phyloP scores from a whole-genome alignment of 1,140 invertebrate species.

The Pseudomyrmex pallidus region DNA sequence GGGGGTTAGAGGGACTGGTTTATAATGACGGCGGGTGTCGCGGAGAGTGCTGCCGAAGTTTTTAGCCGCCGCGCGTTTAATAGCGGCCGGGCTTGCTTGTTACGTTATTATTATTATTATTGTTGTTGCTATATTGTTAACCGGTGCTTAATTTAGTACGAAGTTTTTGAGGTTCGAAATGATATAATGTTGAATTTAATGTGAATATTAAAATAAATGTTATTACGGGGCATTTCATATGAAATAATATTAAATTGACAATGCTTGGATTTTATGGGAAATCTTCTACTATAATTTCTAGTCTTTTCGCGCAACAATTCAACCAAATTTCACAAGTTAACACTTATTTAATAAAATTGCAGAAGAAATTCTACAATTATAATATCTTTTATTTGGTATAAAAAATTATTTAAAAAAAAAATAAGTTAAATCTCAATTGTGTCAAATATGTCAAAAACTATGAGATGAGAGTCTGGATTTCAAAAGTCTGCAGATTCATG shows the following conservation, averaged over 20 bases:
- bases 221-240: background rate
- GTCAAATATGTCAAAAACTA: too few species aligned
- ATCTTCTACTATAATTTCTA: background rate
- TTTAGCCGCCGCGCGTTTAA: conserved; percentile 33
- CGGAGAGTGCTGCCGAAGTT: conserved; percentile 18
- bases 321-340: background rate
- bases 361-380: background rate
- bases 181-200: too few species aligned
- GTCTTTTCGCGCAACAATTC: too few species aligned
- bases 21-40: conserved; percentile 34
- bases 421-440: background rate
- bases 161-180: background rate
- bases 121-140: background rate
- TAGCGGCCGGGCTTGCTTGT: background rate
- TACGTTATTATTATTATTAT: background rate
- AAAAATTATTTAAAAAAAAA: background rate
- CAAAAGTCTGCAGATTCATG: too few species aligned
- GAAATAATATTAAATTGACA: background rate
- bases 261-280: background rate
- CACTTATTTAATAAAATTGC: background rate
- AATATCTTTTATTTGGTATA: background rate
- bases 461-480: too few species aligned
- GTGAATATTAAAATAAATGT: background rate
- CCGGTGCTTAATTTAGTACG: conserved; percentile 12
- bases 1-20: background rate